phyloP scores from a whole-genome alignment of 2,113 vertebrate genomes.

The Indicator indicator region DNA sequence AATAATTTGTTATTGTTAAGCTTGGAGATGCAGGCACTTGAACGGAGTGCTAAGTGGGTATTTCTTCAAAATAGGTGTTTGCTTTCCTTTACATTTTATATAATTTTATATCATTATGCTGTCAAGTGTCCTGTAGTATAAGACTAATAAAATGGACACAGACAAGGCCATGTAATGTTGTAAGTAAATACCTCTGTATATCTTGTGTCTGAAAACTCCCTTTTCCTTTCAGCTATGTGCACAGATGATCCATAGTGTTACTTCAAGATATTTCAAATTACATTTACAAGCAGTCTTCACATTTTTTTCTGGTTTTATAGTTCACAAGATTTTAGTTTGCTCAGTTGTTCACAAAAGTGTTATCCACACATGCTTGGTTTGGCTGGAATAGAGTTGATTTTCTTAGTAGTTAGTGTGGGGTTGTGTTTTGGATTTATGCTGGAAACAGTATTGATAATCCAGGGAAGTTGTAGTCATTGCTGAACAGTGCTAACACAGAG shows the following conservation, averaged over 20 bases:
- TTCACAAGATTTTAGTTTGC: not conserved
- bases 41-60: slow-evolving; percentile 6
- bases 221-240: not conserved
- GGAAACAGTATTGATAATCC: not conserved
- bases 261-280: not conserved
- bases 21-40: not conserved
- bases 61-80: slow-evolving; percentile 63
- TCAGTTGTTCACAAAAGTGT: not conserved
- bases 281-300: not conserved
- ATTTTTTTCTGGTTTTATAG: not conserved
- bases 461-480: not conserved
- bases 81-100: slow-evolving; percentile 46
- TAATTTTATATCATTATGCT: slow-evolving; percentile 56
- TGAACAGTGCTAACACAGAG: not conserved
- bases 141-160: not conserved
- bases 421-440: not conserved
- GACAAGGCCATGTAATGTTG: not conserved
- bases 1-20: slow-evolving; percentile 37
- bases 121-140: slow-evolving; percentile 2
- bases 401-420: not conserved
- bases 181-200: not conserved
- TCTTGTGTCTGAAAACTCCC: not conserved
- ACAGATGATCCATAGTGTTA: not conserved
- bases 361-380: not conserved
- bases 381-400: not conserved